Percentiles rank a stretch among this genome's conserved stretches.
Conservation (phyloP, 2,888 invertebrate genomes). For the Drosophila dives region DNA sequence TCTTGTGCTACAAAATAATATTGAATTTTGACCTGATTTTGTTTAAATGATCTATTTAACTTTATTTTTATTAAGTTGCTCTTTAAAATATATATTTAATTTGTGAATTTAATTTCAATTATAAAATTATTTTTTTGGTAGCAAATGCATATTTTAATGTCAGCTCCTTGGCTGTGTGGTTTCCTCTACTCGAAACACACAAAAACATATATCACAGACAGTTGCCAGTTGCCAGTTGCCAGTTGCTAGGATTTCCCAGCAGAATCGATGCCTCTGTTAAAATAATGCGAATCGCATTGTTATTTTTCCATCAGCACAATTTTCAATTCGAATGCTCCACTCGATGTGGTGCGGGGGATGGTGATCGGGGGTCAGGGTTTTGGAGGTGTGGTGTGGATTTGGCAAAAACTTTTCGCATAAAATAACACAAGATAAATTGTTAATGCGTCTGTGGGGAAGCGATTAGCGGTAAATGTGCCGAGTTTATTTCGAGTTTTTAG, state of each 20-base stretch:
- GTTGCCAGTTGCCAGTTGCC: slow-evolving; percentile 1
- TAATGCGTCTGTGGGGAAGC: slow-evolving; percentile 82
- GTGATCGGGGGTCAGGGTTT: neutral
- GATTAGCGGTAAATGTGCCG: slow-evolving; percentile 80
- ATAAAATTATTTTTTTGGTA: neutral
- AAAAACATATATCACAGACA: slow-evolving; percentile 3
- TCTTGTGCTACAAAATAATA: neutral
- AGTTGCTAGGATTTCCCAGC: slow-evolving; percentile 63
- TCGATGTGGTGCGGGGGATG: slow-evolving; percentile 33
- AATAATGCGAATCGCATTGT: slow-evolving; percentile 63
- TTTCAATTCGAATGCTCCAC: slow-evolving; percentile 69
- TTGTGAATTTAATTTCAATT: neutral
- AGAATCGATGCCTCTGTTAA: slow-evolving; percentile 46
- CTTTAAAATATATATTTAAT: neutral
- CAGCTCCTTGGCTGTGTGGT: neutral
- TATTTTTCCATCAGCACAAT: slow-evolving; percentile 62
- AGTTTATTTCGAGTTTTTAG: slow-evolving; percentile 69
- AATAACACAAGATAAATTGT: slow-evolving; percentile 81
- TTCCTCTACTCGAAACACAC: neutral
- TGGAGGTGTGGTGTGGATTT: slow-evolving; percentile 13
- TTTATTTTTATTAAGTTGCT: neutral
- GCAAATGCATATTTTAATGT: neutral
- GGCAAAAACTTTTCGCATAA: slow-evolving; percentile 76
- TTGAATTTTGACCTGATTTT: neutral
- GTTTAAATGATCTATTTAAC: neutral